phyloP scores from a whole-genome alignment of 2,113 vertebrate genomes.

The Anolis sagrei region DNA sequence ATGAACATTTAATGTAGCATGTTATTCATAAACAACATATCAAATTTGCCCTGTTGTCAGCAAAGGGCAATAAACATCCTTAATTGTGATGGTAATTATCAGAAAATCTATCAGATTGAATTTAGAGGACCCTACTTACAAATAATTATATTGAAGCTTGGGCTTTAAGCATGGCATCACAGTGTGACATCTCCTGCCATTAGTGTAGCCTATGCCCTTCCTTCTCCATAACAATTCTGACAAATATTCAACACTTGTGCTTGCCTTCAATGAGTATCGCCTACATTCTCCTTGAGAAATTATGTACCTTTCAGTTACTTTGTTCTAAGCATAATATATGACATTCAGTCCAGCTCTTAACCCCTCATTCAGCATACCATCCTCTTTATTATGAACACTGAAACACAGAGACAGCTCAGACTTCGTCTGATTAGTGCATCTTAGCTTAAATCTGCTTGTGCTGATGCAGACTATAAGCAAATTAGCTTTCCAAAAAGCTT shows the following conservation, averaged over 20 bases:
- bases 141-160: background rate
- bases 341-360: background rate
- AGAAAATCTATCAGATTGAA: background rate
- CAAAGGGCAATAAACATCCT: background rate
- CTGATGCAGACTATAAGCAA: background rate
- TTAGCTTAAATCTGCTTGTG: background rate
- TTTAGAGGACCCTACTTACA: background rate
- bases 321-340: background rate
- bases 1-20: too few species aligned
- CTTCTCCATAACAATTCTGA: background rate
- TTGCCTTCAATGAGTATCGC: background rate
- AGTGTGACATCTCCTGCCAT: background rate
- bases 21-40: background rate
- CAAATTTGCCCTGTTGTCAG: background rate
- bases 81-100: background rate
- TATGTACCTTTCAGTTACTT: background rate
- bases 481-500: background rate
- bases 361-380: background rate
- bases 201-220: background rate
- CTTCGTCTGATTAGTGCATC: background rate
- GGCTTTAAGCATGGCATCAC: background rate
- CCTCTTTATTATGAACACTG: rapidly evolving
- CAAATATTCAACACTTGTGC: background rate
- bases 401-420: rapidly evolving
- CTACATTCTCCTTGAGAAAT: background rate